Base-by-base conservation (phyloP, 2,888 invertebrate genomes). In the Minunthozetes semirufus region DNA sequence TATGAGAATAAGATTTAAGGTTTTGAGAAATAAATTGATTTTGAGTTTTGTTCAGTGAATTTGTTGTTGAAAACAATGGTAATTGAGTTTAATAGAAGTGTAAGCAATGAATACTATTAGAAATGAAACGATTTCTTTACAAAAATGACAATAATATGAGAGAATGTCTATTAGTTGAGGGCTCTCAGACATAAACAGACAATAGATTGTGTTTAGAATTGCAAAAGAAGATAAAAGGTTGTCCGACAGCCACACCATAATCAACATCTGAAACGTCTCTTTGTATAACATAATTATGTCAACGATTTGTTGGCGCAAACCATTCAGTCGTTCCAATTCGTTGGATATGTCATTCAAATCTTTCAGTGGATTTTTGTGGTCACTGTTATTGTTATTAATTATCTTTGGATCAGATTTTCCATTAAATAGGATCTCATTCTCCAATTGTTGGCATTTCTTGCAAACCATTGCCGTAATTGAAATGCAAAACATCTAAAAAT, bases 71-170 rank as follows among this genome's bases (percentile, higher is more conserved):
- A 68, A 68, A 17, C 1, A 22, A 38, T 46, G 42, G n/a, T 8
- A 33, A 68, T 46, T n/a, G 1, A 68, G 9, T 68, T 68, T 68
- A 0, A 68, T 46, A 22, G 19, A 68, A 68, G 19, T 38, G 22
- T 42, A 17, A 3, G 68, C 68, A n/a, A 68, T 38, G 22, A 68
- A 68, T 42, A 68, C n/a, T 5, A 68, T 68, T 0, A 68, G 22
- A 68, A 68, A 68, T 3, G 68, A 22, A 13, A 68, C 15, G 15
- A 22, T 68, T 68, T 68, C 15, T 22, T 9, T 19, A 15, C 68
- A 68, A 42, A 68, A 68, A 22, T 68, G 68, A 42, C 38, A 68
- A 42, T 68, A 68, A 46, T 68, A 68, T 38, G 68, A 68, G 38
- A 68, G 3, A 9, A 68, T n/a, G 38, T 68, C 68, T 9, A 68